Conservation (phyloP, 2,797 vertebrate genomes). For the Myotis vivesi region DNA sequence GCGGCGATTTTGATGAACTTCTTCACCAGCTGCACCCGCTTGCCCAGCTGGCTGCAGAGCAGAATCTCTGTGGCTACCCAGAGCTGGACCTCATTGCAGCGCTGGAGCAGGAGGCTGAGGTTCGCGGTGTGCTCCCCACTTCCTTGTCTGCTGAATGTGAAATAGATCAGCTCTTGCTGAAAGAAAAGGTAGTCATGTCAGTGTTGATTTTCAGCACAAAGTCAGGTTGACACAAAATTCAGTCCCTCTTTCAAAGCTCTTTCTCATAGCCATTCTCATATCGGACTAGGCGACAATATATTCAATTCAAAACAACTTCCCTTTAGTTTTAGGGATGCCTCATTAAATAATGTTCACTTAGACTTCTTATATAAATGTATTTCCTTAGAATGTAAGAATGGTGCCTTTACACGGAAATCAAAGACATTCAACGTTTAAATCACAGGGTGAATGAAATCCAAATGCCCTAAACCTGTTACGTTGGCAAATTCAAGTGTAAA, state of each 20-base stretch:
- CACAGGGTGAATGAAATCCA: neutral
- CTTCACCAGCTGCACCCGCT: slow-evolving; percentile 97
- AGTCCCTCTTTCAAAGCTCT: neutral
- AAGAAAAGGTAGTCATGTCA: slow-evolving; percentile 58
- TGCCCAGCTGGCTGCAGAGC: slow-evolving; percentile 92
- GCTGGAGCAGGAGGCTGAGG: slow-evolving; percentile 94
- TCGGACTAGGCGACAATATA: neutral
- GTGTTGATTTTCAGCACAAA: slow-evolving; percentile 11
- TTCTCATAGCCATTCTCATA: neutral
- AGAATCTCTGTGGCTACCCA: slow-evolving; percentile 98
- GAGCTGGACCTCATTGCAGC: slow-evolving; percentile 96
- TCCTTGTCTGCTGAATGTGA: slow-evolving; percentile 93
- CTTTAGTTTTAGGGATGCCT: neutral
- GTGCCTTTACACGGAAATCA: neutral
- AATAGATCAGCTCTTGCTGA: slow-evolving; percentile 98
- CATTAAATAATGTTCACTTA: neutral
- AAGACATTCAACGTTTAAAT: neutral
- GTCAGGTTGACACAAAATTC: neutral
- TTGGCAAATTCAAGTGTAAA: neutral
- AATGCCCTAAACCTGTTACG: neutral
- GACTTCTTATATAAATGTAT: neutral
- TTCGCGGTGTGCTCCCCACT: slow-evolving; percentile 89
- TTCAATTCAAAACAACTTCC: neutral
- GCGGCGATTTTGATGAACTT: slow-evolving; percentile 99
- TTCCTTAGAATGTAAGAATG: neutral